These are phyloP conservation scores for Limnodromus scolopaceus DNA, from an alignment of 2,797 vertebrate genomes.

Conservation along the genomic window DNA sequence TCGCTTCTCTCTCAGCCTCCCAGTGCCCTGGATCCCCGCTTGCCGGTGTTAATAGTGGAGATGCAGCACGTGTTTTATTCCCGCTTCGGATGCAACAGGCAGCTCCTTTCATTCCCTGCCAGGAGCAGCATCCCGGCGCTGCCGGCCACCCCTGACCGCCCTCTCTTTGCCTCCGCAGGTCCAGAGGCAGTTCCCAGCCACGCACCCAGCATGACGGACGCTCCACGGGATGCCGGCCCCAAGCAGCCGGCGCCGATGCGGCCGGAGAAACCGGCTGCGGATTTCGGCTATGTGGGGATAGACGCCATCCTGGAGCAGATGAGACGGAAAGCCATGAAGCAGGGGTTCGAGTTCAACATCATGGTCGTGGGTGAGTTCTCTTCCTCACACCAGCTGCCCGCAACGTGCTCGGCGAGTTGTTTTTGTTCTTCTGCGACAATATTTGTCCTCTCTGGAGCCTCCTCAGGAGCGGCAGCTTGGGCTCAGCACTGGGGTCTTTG, in stretches of 20 bases:
- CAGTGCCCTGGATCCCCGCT: background rate
- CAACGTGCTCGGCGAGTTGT: background rate
- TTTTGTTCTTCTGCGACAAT: accelerated
- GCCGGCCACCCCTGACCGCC: background rate
- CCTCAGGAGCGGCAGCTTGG: background rate
- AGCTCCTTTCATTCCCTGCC: background rate
- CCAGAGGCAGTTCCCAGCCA: constrained; percentile 73
- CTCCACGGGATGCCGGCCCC: constrained; percentile 78
- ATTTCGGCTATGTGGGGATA: constrained; percentile 96
- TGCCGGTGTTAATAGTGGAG: background rate
- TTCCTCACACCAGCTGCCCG: accelerated
- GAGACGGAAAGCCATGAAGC: constrained; percentile 97
- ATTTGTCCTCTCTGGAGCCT: background rate
- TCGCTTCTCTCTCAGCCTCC: background rate
- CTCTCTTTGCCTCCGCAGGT: constrained; percentile 30
- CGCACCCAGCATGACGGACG: constrained; percentile 88
- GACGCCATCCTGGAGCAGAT: constrained; percentile 95
- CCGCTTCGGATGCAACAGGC: accelerated
- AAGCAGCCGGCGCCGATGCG: constrained; percentile 74
- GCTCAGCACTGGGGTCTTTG: background rate
- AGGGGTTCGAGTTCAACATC: constrained; percentile 98
- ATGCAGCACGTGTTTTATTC: background rate
- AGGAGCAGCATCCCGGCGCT: too few species aligned
- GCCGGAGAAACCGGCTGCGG: constrained; percentile 83
- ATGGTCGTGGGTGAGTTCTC: constrained; percentile 95